These are phyloP conservation scores for Cydia amplana DNA, from an alignment of 1,140 invertebrate genomes.

Conservation along the genomic window DNA sequence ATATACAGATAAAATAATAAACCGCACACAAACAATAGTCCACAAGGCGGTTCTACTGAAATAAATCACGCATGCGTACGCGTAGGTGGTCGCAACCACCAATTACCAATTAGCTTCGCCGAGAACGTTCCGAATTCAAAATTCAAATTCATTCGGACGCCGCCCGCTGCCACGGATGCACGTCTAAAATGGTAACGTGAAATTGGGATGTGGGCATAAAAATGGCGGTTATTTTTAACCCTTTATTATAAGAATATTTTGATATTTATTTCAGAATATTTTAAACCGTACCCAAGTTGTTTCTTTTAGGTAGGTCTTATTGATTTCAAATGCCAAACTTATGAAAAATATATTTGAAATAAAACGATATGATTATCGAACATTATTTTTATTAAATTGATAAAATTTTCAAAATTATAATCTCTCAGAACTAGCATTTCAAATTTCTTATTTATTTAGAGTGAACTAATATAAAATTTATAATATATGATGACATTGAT, in stretches of 20 bases:
- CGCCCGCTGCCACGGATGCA: conserved; percentile 44
- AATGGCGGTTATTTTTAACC: background rate
- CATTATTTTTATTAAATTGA: conserved; percentile 35
- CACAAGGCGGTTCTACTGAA: conserved; percentile 54
- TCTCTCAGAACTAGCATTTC: background rate
- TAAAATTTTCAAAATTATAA: conserved; percentile 11
- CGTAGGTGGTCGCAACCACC: conserved; percentile 65
- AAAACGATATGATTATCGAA: conserved; percentile 34
- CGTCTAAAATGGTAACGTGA: conserved; percentile 55
- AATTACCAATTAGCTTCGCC: conserved; percentile 73
- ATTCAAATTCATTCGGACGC: conserved; percentile 64
- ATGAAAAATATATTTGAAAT: background rate
- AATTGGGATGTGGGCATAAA: conserved; percentile 39
- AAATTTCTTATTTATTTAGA: background rate
- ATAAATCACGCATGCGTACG: conserved; percentile 64
- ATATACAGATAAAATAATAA: conserved; percentile 34
- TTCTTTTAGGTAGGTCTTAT: background rate
- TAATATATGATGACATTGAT: background rate
- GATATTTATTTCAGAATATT: too few relatives aligned
- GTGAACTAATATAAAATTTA: background rate
- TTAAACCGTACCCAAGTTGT: too few relatives aligned
- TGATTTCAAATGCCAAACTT: too few relatives aligned
- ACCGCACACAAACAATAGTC: conserved; percentile 54
- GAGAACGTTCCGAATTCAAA: conserved; percentile 57
- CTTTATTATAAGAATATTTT: background rate